Evolutionary conservation across 2,113 vertebrate species (phyloP).

Genomic region (Martes martes): DNA sequence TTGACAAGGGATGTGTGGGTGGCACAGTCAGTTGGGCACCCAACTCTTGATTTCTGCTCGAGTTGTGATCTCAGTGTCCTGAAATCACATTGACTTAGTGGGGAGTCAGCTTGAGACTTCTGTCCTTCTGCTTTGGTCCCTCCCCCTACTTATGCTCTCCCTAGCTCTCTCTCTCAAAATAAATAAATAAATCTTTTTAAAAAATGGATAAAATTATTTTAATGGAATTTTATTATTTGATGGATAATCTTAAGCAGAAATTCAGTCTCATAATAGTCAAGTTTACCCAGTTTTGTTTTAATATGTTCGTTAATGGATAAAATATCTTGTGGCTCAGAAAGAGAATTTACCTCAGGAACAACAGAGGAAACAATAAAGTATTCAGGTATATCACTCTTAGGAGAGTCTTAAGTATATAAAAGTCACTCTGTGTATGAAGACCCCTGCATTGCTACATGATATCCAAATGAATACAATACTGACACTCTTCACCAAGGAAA

Average conservation of each 20-base stretch:
- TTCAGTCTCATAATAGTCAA: not conserved
- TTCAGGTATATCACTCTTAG: not conserved
- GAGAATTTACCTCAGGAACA: not conserved
- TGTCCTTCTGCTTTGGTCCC: not conserved
- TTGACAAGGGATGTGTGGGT: not conserved
- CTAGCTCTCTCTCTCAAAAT: not conserved
- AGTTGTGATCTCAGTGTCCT: not conserved
- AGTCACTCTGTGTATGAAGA: not conserved
- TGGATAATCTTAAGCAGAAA: not conserved
- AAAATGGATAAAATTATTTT: not conserved
- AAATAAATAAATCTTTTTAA: not conserved
- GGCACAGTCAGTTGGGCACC: not conserved
- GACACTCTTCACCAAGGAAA: not conserved
- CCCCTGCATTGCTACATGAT: not conserved
- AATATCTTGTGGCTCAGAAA: not conserved
- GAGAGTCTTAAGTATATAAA: not conserved
- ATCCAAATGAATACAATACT: not conserved
- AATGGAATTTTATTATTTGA: not conserved
- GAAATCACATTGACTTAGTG: not conserved
- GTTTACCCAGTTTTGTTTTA: not conserved
- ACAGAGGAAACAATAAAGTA: not conserved
- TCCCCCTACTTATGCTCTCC: not conserved
- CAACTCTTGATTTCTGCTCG: not conserved
- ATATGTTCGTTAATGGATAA: not conserved
- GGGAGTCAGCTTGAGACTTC: not conserved